Base-by-base conservation (phyloP, 2,888 invertebrate genomes). In the Ceriagrion tenellum region DNA sequence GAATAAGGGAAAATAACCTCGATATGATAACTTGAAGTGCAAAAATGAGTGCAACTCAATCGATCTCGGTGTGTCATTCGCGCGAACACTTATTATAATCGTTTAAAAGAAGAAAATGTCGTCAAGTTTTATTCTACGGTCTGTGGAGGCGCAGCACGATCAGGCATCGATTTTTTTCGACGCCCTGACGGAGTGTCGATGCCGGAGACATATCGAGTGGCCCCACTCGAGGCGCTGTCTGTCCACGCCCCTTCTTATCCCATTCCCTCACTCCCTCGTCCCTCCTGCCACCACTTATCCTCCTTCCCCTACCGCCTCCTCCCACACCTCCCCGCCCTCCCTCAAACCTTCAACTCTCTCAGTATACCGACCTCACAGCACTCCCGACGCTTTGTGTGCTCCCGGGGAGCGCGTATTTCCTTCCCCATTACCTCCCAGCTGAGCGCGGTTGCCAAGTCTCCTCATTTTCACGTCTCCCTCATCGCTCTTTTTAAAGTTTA, bases 321-420 rank as follows among this genome's bases (percentile, higher is more conserved):
- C 55, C 55, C n/a, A 30, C 90, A 55, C n/a, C 55, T 26, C 55
- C 55, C 47, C 90, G 23, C 40, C 20, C 47, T 90, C 90, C 26
- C 26, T 55, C 90, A 59, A 59, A 1, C 55, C 55, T 13, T 90
- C 90, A n/a, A 20, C 47, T 47, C 47, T 8, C 81, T 30, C 81
- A 81, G 81, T 81, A 35, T 81, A 81, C 35, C 81, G 81, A 81
- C 81, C 81, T 81, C 81, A 35, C 81, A 35, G 26, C 69, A 69
- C 69, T 69, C 69, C 81, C 81, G 16, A 81, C 30, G 81, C 81
- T 81, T 81, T 35, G 81, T 35, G 81, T 35, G 81, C 81, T 81
- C 81, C 81, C 81, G 18, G 81, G 18, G 81, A 8, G 81, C 81
- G 81, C 81, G 81, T 81, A 81, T 81, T 81, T 81, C 81, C 81